These are phyloP conservation scores for Yasuhikotakia modesta DNA, from an alignment of 2,797 vertebrate species.

Conservation along the genomic window DNA sequence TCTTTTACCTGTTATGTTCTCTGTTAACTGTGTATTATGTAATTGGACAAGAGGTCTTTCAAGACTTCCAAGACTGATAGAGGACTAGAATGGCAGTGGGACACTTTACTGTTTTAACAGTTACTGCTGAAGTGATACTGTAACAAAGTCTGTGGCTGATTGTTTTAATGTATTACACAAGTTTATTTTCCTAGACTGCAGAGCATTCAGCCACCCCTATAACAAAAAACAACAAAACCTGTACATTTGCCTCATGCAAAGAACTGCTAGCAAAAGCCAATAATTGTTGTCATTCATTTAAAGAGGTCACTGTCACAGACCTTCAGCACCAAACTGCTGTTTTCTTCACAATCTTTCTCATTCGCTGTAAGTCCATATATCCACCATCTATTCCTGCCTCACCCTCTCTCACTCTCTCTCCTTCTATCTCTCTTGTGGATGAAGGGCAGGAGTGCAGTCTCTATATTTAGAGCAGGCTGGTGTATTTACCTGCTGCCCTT, in stretches of 20 bases:
- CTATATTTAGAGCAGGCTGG: constrained; percentile 70
- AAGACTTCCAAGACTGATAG: neutral
- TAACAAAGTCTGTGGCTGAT: neutral
- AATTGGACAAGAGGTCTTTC: too few species aligned
- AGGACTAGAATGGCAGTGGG: too few species aligned
- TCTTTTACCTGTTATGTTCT: neutral
- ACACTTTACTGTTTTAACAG: too few species aligned
- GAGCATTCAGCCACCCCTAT: too few species aligned
- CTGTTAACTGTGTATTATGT: too few species aligned
- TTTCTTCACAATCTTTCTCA: constrained; percentile 12
- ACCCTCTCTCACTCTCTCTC: constrained; percentile 9
- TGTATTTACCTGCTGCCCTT: constrained; percentile 79
- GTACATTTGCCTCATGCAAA: neutral
- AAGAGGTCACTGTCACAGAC: neutral
- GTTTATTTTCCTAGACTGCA: neutral
- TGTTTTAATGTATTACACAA: neutral
- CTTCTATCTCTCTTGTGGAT: constrained; percentile 33
- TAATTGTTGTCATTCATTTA: neutral
- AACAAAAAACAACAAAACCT: neutral
- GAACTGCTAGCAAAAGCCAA: neutral
- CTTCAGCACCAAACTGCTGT: neutral
- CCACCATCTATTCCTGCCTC: constrained; percentile 19
- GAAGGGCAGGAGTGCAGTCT: constrained; percentile 50
- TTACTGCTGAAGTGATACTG: too few species aligned
- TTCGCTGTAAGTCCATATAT: constrained; percentile 20